Evolutionary conservation across 1,140 invertebrate species (phyloP).

Genomic region (Ceratosolen solmsi): DNA sequence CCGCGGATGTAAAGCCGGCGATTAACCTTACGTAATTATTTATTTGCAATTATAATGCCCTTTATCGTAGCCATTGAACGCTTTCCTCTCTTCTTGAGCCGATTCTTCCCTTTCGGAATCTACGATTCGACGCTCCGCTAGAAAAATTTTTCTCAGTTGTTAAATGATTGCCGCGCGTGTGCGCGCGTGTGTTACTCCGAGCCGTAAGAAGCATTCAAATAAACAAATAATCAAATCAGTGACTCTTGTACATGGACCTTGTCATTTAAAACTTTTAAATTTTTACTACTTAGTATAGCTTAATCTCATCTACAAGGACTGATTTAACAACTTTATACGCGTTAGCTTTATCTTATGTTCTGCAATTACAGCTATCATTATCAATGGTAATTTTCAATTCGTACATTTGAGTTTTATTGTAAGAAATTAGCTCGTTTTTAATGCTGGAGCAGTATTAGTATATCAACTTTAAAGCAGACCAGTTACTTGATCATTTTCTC

Average conservation of each 20-base stretch:
- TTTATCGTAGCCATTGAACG: neutral
- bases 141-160: too few species aligned
- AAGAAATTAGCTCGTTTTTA: neutral
- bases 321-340: neutral
- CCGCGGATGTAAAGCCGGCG: too few species aligned
- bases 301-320: neutral
- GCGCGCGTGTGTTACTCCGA: too few species aligned
- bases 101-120: neutral
- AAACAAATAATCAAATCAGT: neutral
- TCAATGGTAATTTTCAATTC: neutral
- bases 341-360: neutral
- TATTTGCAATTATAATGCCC: slow-evolving; percentile 27
- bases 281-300: neutral
- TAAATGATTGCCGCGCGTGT: neutral
- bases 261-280: neutral
- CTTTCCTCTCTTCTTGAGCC: neutral
- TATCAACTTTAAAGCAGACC: neutral
- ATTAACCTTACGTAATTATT: slow-evolving; percentile 8
- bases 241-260: neutral
- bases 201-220: neutral
- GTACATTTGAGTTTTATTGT: neutral
- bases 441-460: neutral
- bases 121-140: neutral
- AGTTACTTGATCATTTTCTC: neutral
- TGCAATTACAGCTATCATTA: neutral